phyloP scores from a whole-genome alignment of 2,797 vertebrate genomes.

The Acrossocheilus wenchowensis region DNA sequence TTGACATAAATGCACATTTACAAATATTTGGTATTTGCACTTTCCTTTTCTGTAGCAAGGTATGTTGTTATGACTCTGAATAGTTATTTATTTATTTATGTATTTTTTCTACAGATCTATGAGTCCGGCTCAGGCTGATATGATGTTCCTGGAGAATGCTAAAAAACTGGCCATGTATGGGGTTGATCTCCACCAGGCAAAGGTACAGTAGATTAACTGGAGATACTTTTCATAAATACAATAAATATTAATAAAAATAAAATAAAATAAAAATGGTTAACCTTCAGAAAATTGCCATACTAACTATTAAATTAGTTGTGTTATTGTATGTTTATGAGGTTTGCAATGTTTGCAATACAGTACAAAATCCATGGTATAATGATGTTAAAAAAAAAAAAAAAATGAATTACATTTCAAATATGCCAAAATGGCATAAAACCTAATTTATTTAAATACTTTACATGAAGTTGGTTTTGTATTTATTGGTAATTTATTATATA shows the following conservation, averaged over 20 bases:
- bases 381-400: neutral
- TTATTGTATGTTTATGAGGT: too few relatives aligned
- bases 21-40: neutral
- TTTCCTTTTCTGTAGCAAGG: neutral
- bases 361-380: too few relatives aligned
- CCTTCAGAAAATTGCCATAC: too few relatives aligned
- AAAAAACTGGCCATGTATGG: conserved; percentile 99
- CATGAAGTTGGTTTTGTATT: neutral
- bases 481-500: neutral
- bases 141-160: conserved; percentile 97
- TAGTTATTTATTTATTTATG: neutral
- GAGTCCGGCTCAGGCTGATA: conserved; percentile 95
- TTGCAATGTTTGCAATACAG: too few relatives aligned
- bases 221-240: neutral
- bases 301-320: too few relatives aligned
- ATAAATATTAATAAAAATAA: neutral
- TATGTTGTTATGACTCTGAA: neutral
- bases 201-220: conserved; percentile 76
- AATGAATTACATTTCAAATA: too few relatives aligned
- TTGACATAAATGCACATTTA: neutral
- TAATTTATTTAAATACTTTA: neutral
- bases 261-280: too few relatives aligned
- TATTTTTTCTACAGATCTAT: conserved; percentile 81
- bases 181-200: conserved; percentile 95
- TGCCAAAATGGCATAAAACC: neutral